phyloP scores from a whole-genome alignment of 2,888 invertebrate species.

The Pocota personata region DNA sequence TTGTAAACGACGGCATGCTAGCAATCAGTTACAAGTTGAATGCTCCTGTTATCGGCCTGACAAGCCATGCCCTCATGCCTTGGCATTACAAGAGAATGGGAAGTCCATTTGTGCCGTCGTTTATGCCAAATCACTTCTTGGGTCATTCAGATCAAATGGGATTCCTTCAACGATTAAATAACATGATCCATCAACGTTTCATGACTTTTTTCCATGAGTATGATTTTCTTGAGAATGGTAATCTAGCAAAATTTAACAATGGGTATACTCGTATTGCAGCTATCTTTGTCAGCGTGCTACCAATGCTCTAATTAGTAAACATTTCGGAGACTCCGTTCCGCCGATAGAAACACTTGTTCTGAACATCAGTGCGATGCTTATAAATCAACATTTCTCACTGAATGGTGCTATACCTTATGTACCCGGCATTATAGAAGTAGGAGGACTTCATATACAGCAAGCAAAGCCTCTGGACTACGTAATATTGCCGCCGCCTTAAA shows the following conservation, averaged over 20 bases:
- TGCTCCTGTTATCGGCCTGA: conserved; percentile 85
- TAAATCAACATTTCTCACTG: conserved; percentile 84
- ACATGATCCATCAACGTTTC: conserved; percentile 78
- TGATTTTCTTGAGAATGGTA: background rate
- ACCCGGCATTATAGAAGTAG: conserved; percentile 84
- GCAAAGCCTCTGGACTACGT: conserved; percentile 78
- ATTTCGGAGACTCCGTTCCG: conserved; percentile 82
- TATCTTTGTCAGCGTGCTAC: conserved; percentile 79
- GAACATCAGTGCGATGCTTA: conserved; percentile 80
- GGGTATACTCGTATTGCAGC: conserved; percentile 69
- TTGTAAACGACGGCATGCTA: conserved; percentile 88
- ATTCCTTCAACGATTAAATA: conserved; percentile 82
- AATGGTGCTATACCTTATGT: conserved; percentile 82
- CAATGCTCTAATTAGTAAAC: conserved; percentile 80
- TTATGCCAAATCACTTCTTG: conserved; percentile 84
- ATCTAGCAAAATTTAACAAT: background rate
- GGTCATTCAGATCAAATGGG: conserved; percentile 82
- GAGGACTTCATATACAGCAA: conserved; percentile 83
- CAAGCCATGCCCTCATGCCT: conserved; percentile 85
- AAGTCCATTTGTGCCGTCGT: conserved; percentile 84
- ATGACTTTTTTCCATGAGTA: conserved; percentile 76
- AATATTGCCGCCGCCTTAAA: background rate
- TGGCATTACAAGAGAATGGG: conserved; percentile 85
- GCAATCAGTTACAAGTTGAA: conserved; percentile 86
- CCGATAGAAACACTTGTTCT: conserved; percentile 82